Conservation (phyloP, 2,797 vertebrate species). For the Poeciliopsis turneri region DNA sequence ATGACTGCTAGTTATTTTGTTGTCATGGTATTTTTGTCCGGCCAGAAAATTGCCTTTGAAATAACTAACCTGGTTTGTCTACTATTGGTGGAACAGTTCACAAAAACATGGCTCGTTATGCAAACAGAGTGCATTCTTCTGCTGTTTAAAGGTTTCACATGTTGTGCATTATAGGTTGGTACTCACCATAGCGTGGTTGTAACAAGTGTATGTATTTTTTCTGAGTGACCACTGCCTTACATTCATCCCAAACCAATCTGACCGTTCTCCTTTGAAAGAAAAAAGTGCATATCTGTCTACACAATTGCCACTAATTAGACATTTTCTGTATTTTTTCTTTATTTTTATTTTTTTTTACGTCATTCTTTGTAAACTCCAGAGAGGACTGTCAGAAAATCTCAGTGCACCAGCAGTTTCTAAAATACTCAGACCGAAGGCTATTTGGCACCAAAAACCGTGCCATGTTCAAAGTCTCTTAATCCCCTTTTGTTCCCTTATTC, state of each 20-base stretch:
- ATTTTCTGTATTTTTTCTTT: background rate
- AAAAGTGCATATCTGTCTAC: background rate
- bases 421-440: background rate
- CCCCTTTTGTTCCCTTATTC: background rate
- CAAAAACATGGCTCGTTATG: background rate
- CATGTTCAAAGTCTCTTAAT: background rate
- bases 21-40: conserved; percentile 3
- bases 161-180: background rate
- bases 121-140: background rate
- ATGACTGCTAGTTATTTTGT: conserved; percentile 1
- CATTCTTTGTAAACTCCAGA: background rate
- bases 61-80: background rate
- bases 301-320: background rate
- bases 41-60: conserved; percentile 1
- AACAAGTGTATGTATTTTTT: background rate
- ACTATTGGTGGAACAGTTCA: background rate
- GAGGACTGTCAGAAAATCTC: background rate
- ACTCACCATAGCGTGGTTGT: background rate
- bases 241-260: background rate
- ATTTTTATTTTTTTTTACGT: background rate
- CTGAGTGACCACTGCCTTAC: background rate
- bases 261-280: background rate
- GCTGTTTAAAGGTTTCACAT: background rate
- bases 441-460: background rate
- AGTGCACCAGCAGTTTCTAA: background rate